A percentile compares a stretch with the other conserved stretches of the same genome.
phyloP scores from a whole-genome alignment of 2,888 invertebrate species.

The Acanthacorydalis orientalis region DNA sequence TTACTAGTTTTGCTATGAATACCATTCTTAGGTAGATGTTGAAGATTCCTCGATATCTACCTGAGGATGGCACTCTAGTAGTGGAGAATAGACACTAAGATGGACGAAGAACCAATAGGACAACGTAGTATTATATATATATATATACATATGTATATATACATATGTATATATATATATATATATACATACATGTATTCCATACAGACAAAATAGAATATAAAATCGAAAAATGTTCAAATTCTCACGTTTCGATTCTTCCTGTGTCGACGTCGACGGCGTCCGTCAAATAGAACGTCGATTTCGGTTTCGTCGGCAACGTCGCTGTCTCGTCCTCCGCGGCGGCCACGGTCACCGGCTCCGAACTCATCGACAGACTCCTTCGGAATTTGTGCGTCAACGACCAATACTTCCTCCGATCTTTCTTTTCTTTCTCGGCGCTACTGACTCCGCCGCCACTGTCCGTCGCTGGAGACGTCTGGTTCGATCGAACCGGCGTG shows the following conservation, averaged over 20 bases:
- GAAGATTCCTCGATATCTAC: too few relatives aligned
- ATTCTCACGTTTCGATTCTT: not conserved
- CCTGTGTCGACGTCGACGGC: slow-evolving; percentile 20
- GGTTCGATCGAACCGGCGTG: too few relatives aligned
- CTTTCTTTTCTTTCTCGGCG: slow-evolving; percentile 1
- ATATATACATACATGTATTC: not conserved
- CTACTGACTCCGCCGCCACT: not conserved
- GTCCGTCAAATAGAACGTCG: slow-evolving; percentile 56
- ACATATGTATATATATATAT: not conserved
- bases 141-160: too few relatives aligned
- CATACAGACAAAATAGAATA: not conserved
- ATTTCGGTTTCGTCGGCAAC: slow-evolving; percentile 28
- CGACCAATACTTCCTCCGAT: slow-evolving; percentile 32
- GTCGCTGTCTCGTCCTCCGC: slow-evolving; percentile 10
- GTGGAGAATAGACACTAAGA: not conserved
- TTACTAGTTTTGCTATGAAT: too few relatives aligned
- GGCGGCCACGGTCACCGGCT: too few relatives aligned
- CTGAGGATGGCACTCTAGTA: not conserved
- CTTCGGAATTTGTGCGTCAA: slow-evolving; percentile 46
- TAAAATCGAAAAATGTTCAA: not conserved
- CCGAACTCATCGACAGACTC: slow-evolving; percentile 35
- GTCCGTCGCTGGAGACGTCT: not conserved
- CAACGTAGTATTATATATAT: too few relatives aligned
- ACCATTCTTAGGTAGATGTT: too few relatives aligned
- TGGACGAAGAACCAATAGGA: too few relatives aligned